Evolutionary conservation across 2,888 invertebrate species (phyloP).

Genomic region (Ctenicera cuprea): DNA sequence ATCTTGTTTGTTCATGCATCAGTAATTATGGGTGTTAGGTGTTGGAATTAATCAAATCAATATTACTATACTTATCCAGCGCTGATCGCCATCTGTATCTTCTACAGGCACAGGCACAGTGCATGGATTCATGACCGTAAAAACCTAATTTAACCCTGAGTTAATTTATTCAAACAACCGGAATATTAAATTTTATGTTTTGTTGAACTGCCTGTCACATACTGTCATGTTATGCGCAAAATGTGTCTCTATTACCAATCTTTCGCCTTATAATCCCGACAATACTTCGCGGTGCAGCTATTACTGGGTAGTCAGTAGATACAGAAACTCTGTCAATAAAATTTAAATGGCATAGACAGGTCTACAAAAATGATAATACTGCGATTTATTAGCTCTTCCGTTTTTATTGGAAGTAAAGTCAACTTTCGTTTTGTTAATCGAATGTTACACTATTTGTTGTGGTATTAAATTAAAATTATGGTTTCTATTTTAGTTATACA

Average conservation of each 20-base stretch:
- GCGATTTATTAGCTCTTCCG: no score
- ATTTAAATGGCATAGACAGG: no score
- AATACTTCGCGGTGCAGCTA: no score
- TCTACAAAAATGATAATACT: no score
- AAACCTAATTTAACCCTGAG: slow-evolving; percentile 29
- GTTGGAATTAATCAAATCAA: slow-evolving; percentile 24
- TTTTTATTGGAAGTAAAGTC: no score
- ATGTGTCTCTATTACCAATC: not conserved
- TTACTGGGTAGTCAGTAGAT: no score
- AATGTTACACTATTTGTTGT: no score
- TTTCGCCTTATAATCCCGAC: not conserved
- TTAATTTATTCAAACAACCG: slow-evolving; percentile 26
- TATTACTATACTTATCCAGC: slow-evolving; percentile 89
- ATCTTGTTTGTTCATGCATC: slow-evolving; percentile 42
- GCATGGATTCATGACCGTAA: slow-evolving; percentile 81
- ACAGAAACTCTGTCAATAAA: no score
- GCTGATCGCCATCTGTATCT: slow-evolving; percentile 88
- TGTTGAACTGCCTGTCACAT: slow-evolving; percentile 18
- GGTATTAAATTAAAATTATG: no score
- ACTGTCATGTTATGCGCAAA: slow-evolving; percentile 7
- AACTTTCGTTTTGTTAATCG: no score
- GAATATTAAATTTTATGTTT: slow-evolving; percentile 10
- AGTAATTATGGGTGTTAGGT: slow-evolving; percentile 35
- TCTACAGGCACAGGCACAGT: slow-evolving; percentile 81
- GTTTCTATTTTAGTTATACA: no score